Evolutionary conservation across 2,797 vertebrate genomes (phyloP).

Genomic region (Notolabrus celidotus): DNA sequence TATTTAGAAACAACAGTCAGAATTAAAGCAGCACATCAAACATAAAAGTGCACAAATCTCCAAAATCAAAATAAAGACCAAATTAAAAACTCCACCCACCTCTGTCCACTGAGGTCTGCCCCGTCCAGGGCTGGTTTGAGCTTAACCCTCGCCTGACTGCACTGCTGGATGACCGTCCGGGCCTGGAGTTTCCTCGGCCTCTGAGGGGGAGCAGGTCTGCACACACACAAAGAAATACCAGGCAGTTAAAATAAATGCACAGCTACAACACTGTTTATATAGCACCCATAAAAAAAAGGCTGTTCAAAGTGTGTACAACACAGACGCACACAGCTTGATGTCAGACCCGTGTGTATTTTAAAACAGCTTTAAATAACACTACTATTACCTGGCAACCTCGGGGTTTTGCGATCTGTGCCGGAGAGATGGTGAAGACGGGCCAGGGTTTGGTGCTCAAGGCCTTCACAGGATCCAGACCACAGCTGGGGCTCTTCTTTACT

Average conservation of each 20-base stretch:
- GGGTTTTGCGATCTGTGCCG: background rate
- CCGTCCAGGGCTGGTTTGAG: conserved; percentile 56
- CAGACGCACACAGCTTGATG: too few relatives aligned
- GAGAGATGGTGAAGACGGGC: conserved; percentile 56
- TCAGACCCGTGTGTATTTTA: too few relatives aligned
- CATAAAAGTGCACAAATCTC: too few relatives aligned
- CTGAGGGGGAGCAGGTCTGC: conserved; percentile 15
- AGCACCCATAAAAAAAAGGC: too few relatives aligned
- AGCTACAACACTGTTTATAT: too few relatives aligned
- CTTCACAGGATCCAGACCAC: conserved; percentile 50
- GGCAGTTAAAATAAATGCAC: background rate
- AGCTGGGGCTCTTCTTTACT: conserved; percentile 4
- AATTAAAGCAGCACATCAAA: too few relatives aligned
- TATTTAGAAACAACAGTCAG: too few relatives aligned
- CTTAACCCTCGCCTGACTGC: conserved; percentile 69
- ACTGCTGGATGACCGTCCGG: conserved; percentile 75
- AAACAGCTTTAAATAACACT: background rate
- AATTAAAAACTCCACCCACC: conserved; percentile 61
- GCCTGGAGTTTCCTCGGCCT: conserved; percentile 50
- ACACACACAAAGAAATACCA: background rate
- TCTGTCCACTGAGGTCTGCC: conserved; percentile 71
- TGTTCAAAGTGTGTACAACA: too few relatives aligned
- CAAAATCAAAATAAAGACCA: background rate
- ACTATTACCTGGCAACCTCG: conserved; percentile 29
- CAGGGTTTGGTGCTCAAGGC: conserved; percentile 64